Conservation (phyloP, 2,888 invertebrate genomes). For the Baccha elongata region DNA sequence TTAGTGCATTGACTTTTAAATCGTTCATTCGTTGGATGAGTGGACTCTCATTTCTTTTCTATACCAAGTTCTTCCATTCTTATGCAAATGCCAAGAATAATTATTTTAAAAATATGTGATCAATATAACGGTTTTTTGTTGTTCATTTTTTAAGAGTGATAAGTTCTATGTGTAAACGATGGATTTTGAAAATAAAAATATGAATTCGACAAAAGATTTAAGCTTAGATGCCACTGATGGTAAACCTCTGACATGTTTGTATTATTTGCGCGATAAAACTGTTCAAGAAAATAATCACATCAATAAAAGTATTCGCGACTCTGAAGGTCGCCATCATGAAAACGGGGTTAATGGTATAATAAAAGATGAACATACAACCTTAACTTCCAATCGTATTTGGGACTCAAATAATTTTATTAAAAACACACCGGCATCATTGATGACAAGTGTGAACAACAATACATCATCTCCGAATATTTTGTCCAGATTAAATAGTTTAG, state of each 20-base stretch:
- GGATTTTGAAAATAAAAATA: slow-evolving; percentile 19
- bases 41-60: slow-evolving; percentile 46
- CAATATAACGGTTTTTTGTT: slow-evolving; percentile 19
- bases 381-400: slow-evolving; percentile 46
- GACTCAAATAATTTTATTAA: slow-evolving; percentile 59
- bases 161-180: slow-evolving; percentile 27
- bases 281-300: slow-evolving; percentile 69
- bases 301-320: slow-evolving; percentile 62
- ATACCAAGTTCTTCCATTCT: slow-evolving; percentile 13
- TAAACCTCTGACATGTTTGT: slow-evolving; percentile 66
- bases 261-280: slow-evolving; percentile 69
- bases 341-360: slow-evolving; percentile 48
- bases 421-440: slow-evolving; percentile 55
- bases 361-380: slow-evolving; percentile 59
- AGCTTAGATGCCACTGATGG: slow-evolving; percentile 64
- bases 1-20: slow-evolving; percentile 77
- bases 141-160: slow-evolving; percentile 3
- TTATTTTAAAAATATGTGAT: slow-evolving; percentile 18
- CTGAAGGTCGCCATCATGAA: slow-evolving; percentile 68
- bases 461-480: slow-evolving; percentile 57
- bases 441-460: slow-evolving; percentile 37
- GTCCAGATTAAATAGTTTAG: slow-evolving; percentile 86
- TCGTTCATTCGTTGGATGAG: slow-evolving; percentile 45
- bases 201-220: slow-evolving; percentile 61
- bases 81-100: slow-evolving; percentile 16